Evolutionary conservation across 2,888 invertebrate species (phyloP), one percentile per base, ranked within the genome.

Genomic region (Lasioglossum morio): DNA sequence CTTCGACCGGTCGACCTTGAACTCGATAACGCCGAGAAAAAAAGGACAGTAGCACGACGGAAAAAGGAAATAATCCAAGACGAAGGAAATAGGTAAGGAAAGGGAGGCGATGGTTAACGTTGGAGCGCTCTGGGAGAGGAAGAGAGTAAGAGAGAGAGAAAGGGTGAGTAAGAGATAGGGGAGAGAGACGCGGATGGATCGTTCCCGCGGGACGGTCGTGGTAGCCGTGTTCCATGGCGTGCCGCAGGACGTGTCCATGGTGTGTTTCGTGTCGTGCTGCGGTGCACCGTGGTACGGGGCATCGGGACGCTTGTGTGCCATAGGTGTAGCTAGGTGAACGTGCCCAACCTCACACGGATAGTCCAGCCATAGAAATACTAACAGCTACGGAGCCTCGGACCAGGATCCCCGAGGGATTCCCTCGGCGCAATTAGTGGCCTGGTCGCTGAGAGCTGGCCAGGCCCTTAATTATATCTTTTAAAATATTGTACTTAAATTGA

Each of bases 401-500:
- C 73, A 72, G 72, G 60, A 82, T 82, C 77, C 91, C 90, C 77
- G 69, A 46, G 86, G 87, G 87, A 87, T 84, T 87, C 81, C 85
- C 86, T 88, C 87, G 84, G 89, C 88, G 92, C 91, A 92, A 93
- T 93, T 93, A 93, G 93, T 91, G 91, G 91, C 88, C 88, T 88
- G 89, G 85, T 89, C 89, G 89, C 88, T 88, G 89, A 89, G 91
- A 84, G 87, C 89, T 90, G 89, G 91, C 89, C 87, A 88, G 90
- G 90, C 86, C 92, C 92, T 94, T 94, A 94, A 94, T 94, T 93
- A 94, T 94, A 93, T 93, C 92, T 92, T 93, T 94, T 92, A 91
- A 94, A 94, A 94, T 94, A 94, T 94, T 92, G 88, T 88, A 92
- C 90, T 92, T 92, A 93, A 94, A 94, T 94, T 94, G 94, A 94